Percentiles rank a stretch among this genome's conserved stretches.
Conservation (phyloP, 2,888 invertebrate species). For the Coleophora deauratella region DNA sequence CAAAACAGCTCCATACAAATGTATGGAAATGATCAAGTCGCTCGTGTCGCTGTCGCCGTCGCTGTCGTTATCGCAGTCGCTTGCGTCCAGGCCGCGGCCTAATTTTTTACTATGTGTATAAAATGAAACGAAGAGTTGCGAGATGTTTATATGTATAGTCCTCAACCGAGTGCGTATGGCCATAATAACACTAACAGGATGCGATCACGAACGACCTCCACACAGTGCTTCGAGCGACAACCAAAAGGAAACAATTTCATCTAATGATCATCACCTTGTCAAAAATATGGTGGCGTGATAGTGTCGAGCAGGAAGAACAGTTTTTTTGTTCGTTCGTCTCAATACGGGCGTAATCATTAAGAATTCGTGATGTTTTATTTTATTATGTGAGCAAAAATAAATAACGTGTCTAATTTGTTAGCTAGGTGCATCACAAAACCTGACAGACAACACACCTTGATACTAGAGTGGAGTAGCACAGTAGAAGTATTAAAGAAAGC, state of each 20-base stretch:
- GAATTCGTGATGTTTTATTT: slow-evolving; percentile 24
- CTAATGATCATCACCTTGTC: slow-evolving; percentile 41
- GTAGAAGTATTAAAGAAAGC: too few relatives aligned
- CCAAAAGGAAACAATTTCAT: slow-evolving; percentile 48
- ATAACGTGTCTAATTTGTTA: too few relatives aligned
- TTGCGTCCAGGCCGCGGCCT: too few relatives aligned
- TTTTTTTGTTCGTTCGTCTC: neutral
- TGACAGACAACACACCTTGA: too few relatives aligned
- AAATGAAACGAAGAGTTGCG: too few relatives aligned
- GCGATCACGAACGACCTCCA: slow-evolving; percentile 43
- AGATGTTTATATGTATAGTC: too few relatives aligned
- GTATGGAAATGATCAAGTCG: too few relatives aligned
- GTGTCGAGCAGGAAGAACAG: slow-evolving; percentile 23
- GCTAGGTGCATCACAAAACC: slow-evolving; percentile 3
- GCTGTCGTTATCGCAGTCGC: too few relatives aligned
- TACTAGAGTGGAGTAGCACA: too few relatives aligned
- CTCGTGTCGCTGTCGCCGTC: too few relatives aligned
- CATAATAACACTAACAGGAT: slow-evolving; percentile 55
- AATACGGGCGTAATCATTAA: slow-evolving; percentile 18
- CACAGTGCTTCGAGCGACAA: slow-evolving; percentile 18
- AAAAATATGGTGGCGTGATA: slow-evolving; percentile 29
- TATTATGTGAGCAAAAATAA: neutral
- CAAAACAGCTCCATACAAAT: too few relatives aligned
- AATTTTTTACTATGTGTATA: too few relatives aligned
- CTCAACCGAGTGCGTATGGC: slow-evolving; percentile 28